A percentile compares a stretch with the other conserved stretches of the same genome.
Conservation (phyloP, 2,888 invertebrate genomes). For the Nomada hirtipes region DNA sequence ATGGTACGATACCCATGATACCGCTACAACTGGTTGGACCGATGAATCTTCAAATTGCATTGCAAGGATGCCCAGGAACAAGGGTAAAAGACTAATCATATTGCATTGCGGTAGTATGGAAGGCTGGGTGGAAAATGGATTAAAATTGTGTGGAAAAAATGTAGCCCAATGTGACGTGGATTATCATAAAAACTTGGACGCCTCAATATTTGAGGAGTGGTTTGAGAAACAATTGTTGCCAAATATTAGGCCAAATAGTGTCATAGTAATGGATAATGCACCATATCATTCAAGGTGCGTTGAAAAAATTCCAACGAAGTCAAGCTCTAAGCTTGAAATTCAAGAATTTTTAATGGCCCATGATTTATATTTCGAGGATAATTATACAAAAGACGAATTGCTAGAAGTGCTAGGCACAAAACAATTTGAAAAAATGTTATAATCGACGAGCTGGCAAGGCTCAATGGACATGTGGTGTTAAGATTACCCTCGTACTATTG, state of each 20-base stretch:
- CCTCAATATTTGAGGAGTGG: background rate
- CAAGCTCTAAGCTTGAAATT: background rate
- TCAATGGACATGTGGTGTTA: background rate
- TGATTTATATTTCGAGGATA: background rate
- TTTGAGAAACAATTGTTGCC: background rate
- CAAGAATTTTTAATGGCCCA: background rate
- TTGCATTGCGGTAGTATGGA: background rate
- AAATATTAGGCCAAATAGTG: background rate
- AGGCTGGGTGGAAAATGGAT: background rate
- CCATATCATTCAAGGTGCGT: background rate
- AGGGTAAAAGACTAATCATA: background rate
- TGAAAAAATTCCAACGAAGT: background rate
- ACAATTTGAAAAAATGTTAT: background rate
- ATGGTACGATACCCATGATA: background rate
- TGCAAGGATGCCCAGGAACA: background rate
- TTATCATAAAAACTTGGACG: background rate
- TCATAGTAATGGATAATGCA: background rate
- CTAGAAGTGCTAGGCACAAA: background rate
- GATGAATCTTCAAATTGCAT: background rate
- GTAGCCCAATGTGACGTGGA: background rate
- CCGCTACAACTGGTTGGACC: background rate
- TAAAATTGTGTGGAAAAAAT: background rate
- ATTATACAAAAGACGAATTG: background rate
- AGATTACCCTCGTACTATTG: background rate
- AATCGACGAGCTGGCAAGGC: background rate